Conservation (phyloP, 2,888 invertebrate species). For the Hyppa rectilinea region DNA sequence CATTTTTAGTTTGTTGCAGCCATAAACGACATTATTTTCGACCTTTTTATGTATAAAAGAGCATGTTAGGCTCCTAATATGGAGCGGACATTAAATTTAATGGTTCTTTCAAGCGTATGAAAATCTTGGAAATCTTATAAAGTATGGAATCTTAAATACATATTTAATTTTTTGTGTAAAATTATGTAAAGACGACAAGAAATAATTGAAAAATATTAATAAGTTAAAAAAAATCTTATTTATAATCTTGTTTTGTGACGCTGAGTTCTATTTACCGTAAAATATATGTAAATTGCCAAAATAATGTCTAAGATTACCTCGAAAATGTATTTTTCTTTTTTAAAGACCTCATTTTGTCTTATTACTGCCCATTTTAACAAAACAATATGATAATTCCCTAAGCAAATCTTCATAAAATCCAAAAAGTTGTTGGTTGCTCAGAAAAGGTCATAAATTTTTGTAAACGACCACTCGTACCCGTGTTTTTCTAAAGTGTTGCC, state of each 20-base stretch:
- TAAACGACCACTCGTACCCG: conserved; percentile 60
- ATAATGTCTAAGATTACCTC: conserved; percentile 17
- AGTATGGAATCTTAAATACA: neutral
- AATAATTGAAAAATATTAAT: neutral
- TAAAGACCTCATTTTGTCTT: conserved; percentile 3
- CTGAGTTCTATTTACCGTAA: conserved; percentile 1
- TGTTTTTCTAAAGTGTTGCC: conserved; percentile 62
- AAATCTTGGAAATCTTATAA: neutral
- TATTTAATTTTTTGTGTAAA: neutral
- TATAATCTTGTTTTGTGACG: conserved; percentile 6
- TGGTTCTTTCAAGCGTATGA: conserved; percentile 5
- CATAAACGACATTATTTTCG: conserved; percentile 34
- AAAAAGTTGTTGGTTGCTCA: conserved; percentile 28
- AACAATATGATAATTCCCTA: conserved; percentile 33
- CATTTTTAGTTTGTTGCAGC: conserved; percentile 44
- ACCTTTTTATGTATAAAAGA: conserved; percentile 31
- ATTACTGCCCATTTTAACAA: conserved; percentile 20
- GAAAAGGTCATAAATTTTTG: conserved; percentile 67
- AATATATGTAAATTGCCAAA: conserved; percentile 39
- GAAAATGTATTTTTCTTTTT: neutral
- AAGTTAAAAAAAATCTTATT: conserved; percentile 14
- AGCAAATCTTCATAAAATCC: conserved; percentile 50
- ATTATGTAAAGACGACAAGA: conserved; percentile 8
- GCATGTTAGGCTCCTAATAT: conserved; percentile 25
- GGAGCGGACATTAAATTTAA: conserved; percentile 45